phyloP scores from a whole-genome alignment of 2,888 invertebrate genomes.

The Mystacides longicornis region DNA sequence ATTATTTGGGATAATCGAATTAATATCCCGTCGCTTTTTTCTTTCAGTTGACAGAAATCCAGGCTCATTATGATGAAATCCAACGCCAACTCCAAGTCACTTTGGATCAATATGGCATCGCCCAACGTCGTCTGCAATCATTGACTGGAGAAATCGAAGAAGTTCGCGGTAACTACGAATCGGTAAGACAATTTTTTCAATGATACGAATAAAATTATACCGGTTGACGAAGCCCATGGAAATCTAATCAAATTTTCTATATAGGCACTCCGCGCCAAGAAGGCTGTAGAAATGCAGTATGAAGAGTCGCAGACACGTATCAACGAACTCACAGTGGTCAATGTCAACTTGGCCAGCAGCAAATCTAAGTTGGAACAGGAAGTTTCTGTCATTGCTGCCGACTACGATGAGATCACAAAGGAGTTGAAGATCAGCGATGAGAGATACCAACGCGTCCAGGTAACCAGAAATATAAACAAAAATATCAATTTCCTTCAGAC shows the following conservation, averaged over 20 bases:
- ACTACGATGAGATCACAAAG: constrained; percentile 97
- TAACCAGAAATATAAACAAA: too few relatives aligned
- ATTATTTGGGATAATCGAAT: too few relatives aligned
- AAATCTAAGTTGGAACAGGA: constrained; percentile 96
- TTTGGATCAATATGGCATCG: constrained; percentile 85
- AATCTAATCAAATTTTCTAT: constrained; percentile 3
- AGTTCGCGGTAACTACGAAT: constrained; percentile 84
- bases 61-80: constrained; percentile 93
- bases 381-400: constrained; percentile 80
- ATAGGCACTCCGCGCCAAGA: constrained; percentile 86
- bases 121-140: constrained; percentile 84
- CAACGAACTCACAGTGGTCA: constrained; percentile 90
- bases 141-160: constrained; percentile 95
- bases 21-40: too few relatives aligned
- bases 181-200: constrained; percentile 47
- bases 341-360: constrained; percentile 88
- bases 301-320: constrained; percentile 89
- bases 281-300: constrained; percentile 79
- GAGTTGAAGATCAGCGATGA: constrained; percentile 90
- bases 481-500: too few relatives aligned
- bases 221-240: not conserved
- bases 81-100: constrained; percentile 94
- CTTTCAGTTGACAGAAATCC: constrained; percentile 71
- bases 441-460: constrained; percentile 86
- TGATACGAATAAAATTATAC: not conserved